Base-by-base conservation (phyloP, 1,140 invertebrate genomes). In the Bilobella aurantiaca region DNA sequence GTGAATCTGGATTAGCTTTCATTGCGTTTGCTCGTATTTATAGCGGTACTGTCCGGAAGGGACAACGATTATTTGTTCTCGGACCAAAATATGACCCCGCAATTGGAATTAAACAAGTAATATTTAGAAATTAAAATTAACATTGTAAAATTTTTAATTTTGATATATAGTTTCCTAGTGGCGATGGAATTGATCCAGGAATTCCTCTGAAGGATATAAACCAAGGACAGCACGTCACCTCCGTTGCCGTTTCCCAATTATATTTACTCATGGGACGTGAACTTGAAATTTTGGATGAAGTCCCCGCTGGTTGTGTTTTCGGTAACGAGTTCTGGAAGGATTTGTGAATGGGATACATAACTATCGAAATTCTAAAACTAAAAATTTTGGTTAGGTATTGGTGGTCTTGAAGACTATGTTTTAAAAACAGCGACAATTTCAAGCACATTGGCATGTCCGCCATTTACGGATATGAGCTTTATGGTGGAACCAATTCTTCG, bases 191-290 rank as follows among this genome's bases (percentile, higher is more conserved):
- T 68, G 80, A 86, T 74, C 63, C 77, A 21, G 76, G 75, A 47
- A 76, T 81, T 53, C 84, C 83, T 53, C 74, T 89, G 23, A 86
- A 85, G 74, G 84, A 89, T 76, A 79, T 90, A 30, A 80, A 81
- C 67, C 75, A 80, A 63, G 82, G 86, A 71, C 82, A 86, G 72
- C 80, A 88, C 69, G 77, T 84, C 47, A 84, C 82, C 5, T 82
- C 77, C 70, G 83, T 83, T 0, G 80, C 69, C 5, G 78, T 95
- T 5, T 78, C 83, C 16, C 83, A 87, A 73, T 76, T 99, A 0
- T 99, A 93, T 75, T 78, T 96, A 68, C 80, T 99, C 28, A 94
- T 98, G 89, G 96, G 96, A 2, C 81, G 91, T 74, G 95, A 99
- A 73, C 77, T 98, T 31, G 87, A 94, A 77, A 73, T 80, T 0